These are phyloP conservation scores for Cheilosia pagana DNA, from an alignment of 2,888 invertebrate genomes.

Conservation along the genomic window DNA sequence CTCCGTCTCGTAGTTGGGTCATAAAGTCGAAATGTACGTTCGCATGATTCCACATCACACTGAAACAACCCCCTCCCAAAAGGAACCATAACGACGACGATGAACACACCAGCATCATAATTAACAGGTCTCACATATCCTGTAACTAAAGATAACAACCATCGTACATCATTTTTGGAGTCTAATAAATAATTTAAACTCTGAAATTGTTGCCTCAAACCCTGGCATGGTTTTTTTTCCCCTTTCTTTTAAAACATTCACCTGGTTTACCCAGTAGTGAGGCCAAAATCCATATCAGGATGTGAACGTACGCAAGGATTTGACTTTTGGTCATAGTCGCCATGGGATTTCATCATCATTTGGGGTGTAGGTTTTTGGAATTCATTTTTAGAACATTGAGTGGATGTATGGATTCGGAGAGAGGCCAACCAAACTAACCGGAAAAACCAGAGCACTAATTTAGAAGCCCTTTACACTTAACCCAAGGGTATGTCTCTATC, in stretches of 20 bases:
- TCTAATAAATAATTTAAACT: conserved; percentile 68
- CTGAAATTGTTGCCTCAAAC: conserved; percentile 53
- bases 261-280: conserved; percentile 19
- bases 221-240: background rate
- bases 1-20: conserved; percentile 3
- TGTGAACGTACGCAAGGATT: conserved; percentile 20
- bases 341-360: conserved; percentile 51
- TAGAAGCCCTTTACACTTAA: conserved; percentile 41
- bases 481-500: background rate
- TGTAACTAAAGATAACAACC: conserved; percentile 73
- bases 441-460: conserved; percentile 48
- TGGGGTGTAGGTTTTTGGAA: conserved; percentile 13
- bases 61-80: background rate
- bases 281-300: background rate
- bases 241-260: conserved; percentile 34
- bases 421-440: background rate
- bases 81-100: background rate
- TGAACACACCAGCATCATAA: conserved; percentile 45
- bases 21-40: conserved; percentile 5
- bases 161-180: conserved; percentile 65
- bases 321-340: conserved; percentile 44
- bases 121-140: conserved; percentile 71
- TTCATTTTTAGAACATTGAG: conserved; percentile 32
- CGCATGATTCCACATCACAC: background rate
- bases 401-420: conserved; percentile 26